Evolutionary conservation across 92 coral and sea anemone species (phyloP), one percentile per base, ranked within the genome.

Genomic region (Anthopleura xanthogrammica): DNA sequence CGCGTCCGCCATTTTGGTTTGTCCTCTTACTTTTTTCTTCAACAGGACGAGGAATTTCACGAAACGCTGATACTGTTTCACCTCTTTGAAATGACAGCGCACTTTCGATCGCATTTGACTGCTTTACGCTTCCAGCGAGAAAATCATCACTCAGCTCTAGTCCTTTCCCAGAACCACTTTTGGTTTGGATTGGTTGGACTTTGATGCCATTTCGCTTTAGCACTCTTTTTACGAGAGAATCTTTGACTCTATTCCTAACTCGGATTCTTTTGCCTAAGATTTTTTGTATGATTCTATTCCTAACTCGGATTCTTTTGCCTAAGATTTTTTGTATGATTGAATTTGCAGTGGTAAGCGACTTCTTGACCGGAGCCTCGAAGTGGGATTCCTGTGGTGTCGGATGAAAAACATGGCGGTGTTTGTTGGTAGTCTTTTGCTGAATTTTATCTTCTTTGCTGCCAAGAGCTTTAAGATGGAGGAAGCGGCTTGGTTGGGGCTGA

Each of bases 311-410:
- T 68, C 14, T 36, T 16, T 36, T 12, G 41, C 14, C 74, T 36
- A 68, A 23, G 24, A 23, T 3, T 29, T 68, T 36, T 29, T 12
- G 9, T 43, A 42, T 42, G 12, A 42, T 12, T 75, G 22, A 7
- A 13, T 19, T 75, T 5, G 36, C n/a, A 40, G 77, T 19, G 20
- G 83, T 79, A 12, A 72, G 41, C 5, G 74, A 68, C 48, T 81
- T 81, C 22, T 81, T 81, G 43, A 81, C 84, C 24, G 84, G 77
- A 11, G 84, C 52, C 58, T 81, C 84, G 64, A 39, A 81, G 41
- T 68, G 75, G 8, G 84, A 60, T 52, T 68, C 66, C 50, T 81
- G 84, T 16, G 84, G 84, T 16, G 75, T 71, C 29, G 74, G 41
- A 16, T 68, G 24, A 14, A 68, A 23, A 12, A n/a, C 13, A 11